Conservation (phyloP, 2,797 vertebrate genomes). For the Phylloscopus collybita region DNA sequence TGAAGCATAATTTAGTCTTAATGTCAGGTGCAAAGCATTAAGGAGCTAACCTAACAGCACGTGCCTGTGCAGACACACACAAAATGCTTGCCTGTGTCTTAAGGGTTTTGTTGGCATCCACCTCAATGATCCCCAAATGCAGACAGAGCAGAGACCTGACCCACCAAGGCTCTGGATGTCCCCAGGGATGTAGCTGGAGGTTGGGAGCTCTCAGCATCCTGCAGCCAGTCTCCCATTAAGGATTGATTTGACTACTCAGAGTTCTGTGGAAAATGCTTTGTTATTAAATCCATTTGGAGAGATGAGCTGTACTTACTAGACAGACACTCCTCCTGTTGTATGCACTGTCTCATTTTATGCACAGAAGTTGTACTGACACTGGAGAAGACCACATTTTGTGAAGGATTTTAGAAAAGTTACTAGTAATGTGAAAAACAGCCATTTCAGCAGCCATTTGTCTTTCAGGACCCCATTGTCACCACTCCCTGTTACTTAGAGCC, state of each 20-base stretch:
- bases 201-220: neutral
- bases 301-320: neutral
- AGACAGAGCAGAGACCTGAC: neutral
- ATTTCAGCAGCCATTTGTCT: neutral
- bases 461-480: neutral
- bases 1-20: constrained; percentile 41
- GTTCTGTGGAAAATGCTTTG: neutral
- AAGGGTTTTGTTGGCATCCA: neutral
- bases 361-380: neutral
- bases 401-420: neutral
- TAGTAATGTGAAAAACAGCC: neutral
- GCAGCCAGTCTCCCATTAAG: neutral
- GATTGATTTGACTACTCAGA: neutral
- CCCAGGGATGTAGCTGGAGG: neutral
- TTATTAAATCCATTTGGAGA: neutral
- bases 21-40: constrained; percentile 14
- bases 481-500: neutral
- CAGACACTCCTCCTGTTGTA: neutral
- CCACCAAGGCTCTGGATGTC: neutral
- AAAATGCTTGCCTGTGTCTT: neutral
- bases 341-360: neutral
- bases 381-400: neutral
- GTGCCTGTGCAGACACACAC: neutral
- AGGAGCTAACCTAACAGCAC: neutral
- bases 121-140: neutral